These are phyloP conservation scores for Conger conger DNA, from an alignment of 2,113 vertebrate species.

Conservation along the genomic window DNA sequence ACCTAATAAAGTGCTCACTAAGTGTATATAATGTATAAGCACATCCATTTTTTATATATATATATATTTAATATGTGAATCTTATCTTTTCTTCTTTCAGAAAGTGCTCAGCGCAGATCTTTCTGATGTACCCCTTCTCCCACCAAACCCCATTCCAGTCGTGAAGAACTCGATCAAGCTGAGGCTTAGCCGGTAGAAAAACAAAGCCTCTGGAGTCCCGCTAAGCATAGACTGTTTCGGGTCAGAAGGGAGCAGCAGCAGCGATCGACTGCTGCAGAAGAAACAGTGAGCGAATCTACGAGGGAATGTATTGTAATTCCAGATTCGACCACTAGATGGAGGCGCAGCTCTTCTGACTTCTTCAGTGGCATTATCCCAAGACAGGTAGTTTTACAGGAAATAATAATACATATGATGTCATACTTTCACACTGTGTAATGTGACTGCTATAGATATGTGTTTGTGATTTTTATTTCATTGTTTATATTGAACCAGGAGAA, in stretches of 20 bases:
- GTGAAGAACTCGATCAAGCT: slow-evolving; percentile 84
- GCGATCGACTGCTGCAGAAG: not conserved
- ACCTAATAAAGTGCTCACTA: no score
- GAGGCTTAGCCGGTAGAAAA: slow-evolving; percentile 74
- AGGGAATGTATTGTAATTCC: not conserved
- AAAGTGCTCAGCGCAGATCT: slow-evolving; percentile 67
- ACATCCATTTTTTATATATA: not conserved
- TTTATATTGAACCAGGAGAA: slow-evolving; percentile 5
- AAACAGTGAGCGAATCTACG: not conserved
- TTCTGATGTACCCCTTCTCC: slow-evolving; percentile 69
- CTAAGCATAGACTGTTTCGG: not conserved
- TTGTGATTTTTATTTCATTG: slow-evolving; percentile 24
- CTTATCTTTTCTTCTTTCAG: slow-evolving; percentile 54
- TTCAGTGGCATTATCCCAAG: slow-evolving; percentile 40
- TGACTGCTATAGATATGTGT: slow-evolving; percentile 32
- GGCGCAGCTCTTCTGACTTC: slow-evolving; percentile 40
- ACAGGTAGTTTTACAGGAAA: slow-evolving; percentile 29
- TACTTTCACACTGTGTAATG: slow-evolving; percentile 33
- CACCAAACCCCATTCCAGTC: slow-evolving; percentile 73
- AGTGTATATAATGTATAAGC: no score
- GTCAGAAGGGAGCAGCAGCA: not conserved
- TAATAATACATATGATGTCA: slow-evolving; percentile 41
- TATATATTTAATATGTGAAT: not conserved
- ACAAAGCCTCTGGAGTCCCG: slow-evolving; percentile 25
- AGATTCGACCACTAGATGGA: slow-evolving; percentile 60